phyloP scores from a whole-genome alignment of 2,113 vertebrate genomes.

The Hippopotamus amphibius region DNA sequence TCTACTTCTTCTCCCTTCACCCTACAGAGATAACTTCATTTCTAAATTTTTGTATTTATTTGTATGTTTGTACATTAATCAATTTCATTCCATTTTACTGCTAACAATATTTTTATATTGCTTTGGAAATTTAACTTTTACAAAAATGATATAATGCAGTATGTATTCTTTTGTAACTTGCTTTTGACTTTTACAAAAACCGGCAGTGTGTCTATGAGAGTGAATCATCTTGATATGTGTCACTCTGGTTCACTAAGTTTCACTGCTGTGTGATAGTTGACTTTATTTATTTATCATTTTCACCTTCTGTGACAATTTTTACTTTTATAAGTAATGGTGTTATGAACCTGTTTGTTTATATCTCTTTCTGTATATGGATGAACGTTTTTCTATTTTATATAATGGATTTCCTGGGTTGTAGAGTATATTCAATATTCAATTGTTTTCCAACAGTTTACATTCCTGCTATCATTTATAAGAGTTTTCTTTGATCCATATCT shows the following conservation, averaged over 20 bases:
- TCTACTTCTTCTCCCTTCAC: background rate
- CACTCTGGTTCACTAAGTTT: background rate
- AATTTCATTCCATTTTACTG: background rate
- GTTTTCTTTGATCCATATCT: background rate
- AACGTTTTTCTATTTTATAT: background rate
- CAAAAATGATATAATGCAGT: background rate
- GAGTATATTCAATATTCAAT: background rate
- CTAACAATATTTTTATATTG: background rate
- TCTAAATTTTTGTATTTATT: constrained; percentile 1
- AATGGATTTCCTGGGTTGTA: background rate
- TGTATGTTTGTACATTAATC: background rate
- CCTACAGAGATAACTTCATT: background rate
- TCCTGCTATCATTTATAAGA: background rate
- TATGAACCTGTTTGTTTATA: background rate
- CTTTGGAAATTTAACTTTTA: background rate
- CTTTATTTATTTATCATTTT: background rate
- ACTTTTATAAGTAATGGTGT: background rate
- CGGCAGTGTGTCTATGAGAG: background rate
- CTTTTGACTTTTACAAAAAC: background rate
- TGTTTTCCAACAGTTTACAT: background rate
- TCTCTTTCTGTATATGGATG: background rate
- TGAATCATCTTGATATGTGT: background rate
- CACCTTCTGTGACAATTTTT: background rate
- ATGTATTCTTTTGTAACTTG: background rate
- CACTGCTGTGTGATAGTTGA: background rate